Conservation (phyloP, 2,797 vertebrate genomes). For the Mus caroli region DNA sequence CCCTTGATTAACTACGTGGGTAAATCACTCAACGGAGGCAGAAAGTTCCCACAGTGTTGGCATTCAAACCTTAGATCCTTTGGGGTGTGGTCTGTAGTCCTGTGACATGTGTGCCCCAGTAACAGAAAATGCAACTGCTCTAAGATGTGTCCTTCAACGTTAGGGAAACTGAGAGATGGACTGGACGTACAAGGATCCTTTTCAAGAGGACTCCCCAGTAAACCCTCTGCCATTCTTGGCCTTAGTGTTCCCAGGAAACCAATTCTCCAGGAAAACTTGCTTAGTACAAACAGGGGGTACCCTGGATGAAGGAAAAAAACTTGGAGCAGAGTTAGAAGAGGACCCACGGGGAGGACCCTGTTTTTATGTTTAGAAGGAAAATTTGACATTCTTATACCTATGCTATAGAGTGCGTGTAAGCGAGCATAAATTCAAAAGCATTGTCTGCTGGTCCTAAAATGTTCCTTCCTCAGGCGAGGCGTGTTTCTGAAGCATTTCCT, state of each 20-base stretch:
- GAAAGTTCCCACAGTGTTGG: not conserved
- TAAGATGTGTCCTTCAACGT: not conserved
- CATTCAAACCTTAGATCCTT: not conserved
- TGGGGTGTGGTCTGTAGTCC: not conserved
- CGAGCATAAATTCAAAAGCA: not conserved
- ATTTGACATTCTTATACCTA: not conserved
- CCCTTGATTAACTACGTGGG: not conserved
- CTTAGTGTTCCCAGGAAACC: not conserved
- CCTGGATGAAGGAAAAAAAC: not conserved
- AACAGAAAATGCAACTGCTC: not conserved
- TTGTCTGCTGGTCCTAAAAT: not conserved
- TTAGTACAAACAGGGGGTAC: not conserved
- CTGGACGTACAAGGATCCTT: not conserved
- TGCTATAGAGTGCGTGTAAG: not conserved
- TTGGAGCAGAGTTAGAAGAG: not conserved
- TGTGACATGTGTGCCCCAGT: not conserved
- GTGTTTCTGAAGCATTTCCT: not conserved
- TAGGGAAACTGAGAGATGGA: not conserved
- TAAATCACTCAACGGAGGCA: not conserved
- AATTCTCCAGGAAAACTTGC: not conserved
- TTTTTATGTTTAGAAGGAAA: not conserved
- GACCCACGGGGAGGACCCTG: no score
- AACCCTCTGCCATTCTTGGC: not conserved
- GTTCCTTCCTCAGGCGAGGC: not conserved
- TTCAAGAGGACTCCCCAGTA: not conserved